phyloP scores from a whole-genome alignment of 2,797 vertebrate species.

The Coranthus polyacanthus region DNA sequence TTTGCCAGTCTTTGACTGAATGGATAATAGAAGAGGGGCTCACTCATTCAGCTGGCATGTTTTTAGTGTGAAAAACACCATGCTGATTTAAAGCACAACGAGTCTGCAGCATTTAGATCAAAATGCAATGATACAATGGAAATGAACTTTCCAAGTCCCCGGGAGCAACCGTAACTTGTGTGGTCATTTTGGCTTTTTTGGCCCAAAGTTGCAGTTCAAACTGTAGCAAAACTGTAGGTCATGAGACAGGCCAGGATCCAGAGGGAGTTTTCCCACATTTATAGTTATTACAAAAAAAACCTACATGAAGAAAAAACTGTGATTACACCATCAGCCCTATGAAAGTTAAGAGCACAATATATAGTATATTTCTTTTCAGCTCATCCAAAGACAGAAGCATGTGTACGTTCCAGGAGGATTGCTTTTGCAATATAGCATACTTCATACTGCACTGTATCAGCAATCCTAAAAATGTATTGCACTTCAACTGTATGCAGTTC shows the following conservation, averaged over 20 bases:
- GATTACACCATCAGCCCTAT: no score
- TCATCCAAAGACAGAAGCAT: not conserved
- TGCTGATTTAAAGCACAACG: slow-evolving; percentile 25
- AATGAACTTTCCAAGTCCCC: no score
- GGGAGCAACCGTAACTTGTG: no score
- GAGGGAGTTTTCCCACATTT: no score
- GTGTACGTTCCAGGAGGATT: not conserved
- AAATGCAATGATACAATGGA: not conserved
- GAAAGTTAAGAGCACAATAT: no score
- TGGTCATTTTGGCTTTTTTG: no score
- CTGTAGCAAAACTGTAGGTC: no score
- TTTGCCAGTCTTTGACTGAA: slow-evolving; percentile 70
- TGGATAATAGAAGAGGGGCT: slow-evolving; percentile 43
- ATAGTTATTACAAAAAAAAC: no score
- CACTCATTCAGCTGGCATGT: slow-evolving; percentile 41
- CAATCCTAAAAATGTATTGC: not conserved
- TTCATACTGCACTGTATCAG: no score
- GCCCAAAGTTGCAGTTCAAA: no score
- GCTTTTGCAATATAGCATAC: not conserved
- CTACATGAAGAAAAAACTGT: no score
- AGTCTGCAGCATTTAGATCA: not conserved
- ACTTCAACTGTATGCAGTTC: not conserved
- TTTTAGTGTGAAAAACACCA: slow-evolving; percentile 28
- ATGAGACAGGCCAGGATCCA: no score
- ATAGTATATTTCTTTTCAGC: not conserved